Conservation (phyloP, 2,113 vertebrate genomes). For the Axis porcinus region DNA sequence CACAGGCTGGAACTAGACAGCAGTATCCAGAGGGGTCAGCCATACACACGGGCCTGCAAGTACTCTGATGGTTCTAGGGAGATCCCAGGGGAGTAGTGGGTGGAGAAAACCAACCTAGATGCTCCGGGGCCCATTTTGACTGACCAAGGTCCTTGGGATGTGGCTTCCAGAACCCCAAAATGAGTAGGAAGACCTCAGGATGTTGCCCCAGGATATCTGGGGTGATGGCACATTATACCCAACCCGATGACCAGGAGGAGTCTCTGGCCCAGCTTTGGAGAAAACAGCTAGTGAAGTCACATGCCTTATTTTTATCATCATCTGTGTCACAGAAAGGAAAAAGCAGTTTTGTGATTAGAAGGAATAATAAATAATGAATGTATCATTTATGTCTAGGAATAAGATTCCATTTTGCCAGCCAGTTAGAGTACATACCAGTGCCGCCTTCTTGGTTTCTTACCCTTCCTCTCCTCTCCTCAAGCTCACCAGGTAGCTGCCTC, state of each 20-base stretch:
- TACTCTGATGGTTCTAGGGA: background rate
- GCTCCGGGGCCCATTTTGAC: background rate
- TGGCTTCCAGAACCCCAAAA: background rate
- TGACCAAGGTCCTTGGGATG: background rate
- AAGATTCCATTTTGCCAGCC: background rate
- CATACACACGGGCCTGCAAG: fast-evolving
- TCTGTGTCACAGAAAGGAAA: background rate
- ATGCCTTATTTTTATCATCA: background rate
- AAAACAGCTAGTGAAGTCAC: background rate
- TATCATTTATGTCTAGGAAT: background rate
- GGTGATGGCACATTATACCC: background rate
- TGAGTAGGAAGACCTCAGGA: background rate
- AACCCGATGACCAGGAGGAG: background rate
- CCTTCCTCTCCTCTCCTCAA: background rate
- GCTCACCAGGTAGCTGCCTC: background rate
- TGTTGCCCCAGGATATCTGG: fast-evolving
- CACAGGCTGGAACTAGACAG: background rate
- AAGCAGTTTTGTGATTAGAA: background rate
- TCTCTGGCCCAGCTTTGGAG: background rate
- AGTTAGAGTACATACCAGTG: fast-evolving
- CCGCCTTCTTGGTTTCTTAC: background rate
- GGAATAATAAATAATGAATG: background rate
- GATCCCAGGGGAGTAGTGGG: background rate
- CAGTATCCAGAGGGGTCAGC: background rate
- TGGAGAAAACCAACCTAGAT: background rate